These are phyloP conservation scores for Drosophila mulleri DNA, from an alignment of 2,888 invertebrate genomes.

Conservation along the genomic window DNA sequence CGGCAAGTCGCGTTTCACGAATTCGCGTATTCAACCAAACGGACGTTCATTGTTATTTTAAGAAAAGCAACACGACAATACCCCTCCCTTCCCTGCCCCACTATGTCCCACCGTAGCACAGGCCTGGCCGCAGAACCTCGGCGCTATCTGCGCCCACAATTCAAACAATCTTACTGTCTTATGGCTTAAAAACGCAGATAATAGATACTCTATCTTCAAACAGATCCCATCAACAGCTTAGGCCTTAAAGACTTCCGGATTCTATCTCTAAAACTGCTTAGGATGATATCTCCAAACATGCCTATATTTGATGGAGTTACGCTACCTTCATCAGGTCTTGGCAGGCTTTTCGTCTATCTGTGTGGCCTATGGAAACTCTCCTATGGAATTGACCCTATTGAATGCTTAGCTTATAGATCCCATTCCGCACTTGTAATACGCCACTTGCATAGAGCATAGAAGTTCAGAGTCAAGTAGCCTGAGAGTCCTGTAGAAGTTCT, in stretches of 20 bases:
- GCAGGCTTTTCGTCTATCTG: too few species aligned
- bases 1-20: constrained; percentile 46
- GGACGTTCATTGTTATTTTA: constrained; percentile 79
- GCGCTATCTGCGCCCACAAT: constrained; percentile 5
- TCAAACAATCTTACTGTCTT: constrained; percentile 27
- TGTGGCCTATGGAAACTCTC: too few species aligned
- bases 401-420: too few species aligned
- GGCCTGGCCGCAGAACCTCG: neutral
- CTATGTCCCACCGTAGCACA: too few species aligned
- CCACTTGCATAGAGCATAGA: too few species aligned
- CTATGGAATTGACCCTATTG: too few species aligned
- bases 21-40: constrained; percentile 58
- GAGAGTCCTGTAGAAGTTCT: neutral
- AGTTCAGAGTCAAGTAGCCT: too few species aligned
- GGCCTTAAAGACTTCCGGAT: neutral
- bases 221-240: neutral
- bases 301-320: too few species aligned
- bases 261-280: too few species aligned
- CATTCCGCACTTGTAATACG: too few species aligned
- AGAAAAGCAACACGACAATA: constrained; percentile 72
- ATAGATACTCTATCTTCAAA: constrained; percentile 15
- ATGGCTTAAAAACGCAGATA: neutral
- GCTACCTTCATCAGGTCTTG: too few species aligned
- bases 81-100: neutral
- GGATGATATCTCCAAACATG: neutral